phyloP scores from a whole-genome alignment of 2,888 invertebrate species.

The Aspidapion aeneum region DNA sequence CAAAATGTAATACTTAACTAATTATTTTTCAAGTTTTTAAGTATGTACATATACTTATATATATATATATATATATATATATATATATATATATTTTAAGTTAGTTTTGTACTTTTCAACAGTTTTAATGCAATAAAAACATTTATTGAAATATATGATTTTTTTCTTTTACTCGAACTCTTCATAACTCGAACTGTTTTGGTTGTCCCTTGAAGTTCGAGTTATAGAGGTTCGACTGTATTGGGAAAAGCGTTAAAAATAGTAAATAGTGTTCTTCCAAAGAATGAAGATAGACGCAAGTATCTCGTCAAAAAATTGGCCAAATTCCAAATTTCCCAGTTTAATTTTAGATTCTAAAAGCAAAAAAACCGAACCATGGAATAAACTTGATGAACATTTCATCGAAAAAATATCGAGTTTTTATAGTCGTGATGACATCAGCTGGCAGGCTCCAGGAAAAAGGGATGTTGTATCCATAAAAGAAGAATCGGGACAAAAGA shows the following conservation, averaged over 20 bases:
- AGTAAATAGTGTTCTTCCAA: background rate
- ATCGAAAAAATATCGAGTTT: background rate
- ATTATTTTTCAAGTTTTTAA: too few relatives aligned
- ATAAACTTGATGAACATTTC: background rate
- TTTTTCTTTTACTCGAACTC: too few relatives aligned
- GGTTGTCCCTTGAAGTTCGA: too few relatives aligned
- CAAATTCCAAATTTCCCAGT: background rate
- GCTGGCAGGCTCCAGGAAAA: conserved; percentile 6
- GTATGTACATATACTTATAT: too few relatives aligned
- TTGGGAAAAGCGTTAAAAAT: background rate
- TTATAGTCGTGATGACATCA: conserved; percentile 6
- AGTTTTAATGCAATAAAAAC: too few relatives aligned
- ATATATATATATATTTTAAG: too few relatives aligned
- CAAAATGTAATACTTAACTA: too few relatives aligned
- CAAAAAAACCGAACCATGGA: background rate
- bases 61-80: too few relatives aligned
- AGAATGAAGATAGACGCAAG: background rate
- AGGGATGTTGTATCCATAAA: conserved; percentile 3
- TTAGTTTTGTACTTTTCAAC: too few relatives aligned
- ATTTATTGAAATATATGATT: too few relatives aligned
- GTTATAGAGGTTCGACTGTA: too few relatives aligned
- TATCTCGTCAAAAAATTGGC: background rate
- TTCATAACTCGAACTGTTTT: too few relatives aligned
- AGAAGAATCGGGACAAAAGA: background rate
- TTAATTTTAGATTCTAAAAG: background rate